Evolutionary conservation across 2,113 vertebrate species (phyloP).

Genomic region (Myotis brandtii): DNA sequence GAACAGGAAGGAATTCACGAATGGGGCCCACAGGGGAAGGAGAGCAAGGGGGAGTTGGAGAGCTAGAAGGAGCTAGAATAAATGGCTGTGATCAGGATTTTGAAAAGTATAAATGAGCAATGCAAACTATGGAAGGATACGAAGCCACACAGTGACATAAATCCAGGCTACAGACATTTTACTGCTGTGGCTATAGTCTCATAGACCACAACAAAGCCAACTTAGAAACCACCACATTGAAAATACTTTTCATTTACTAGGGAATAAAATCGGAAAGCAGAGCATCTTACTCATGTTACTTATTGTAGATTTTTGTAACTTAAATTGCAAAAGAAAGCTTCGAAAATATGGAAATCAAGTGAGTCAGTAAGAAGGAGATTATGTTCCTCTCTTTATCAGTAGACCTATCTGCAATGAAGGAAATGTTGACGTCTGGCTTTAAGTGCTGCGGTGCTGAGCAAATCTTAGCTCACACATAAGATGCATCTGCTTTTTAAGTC

Average conservation of each 20-base stretch:
- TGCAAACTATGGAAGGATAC: not conserved
- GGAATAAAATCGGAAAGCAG: not conserved
- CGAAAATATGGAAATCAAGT: slow-evolving; percentile 42
- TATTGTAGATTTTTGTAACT: not conserved
- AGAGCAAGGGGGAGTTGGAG: not conserved
- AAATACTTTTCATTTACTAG: not conserved
- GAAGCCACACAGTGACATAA: not conserved
- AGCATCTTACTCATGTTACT: not conserved
- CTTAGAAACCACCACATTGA: not conserved
- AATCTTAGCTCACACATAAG: not conserved
- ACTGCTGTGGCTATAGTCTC: not conserved
- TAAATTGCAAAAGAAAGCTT: not conserved
- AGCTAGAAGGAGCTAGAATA: not conserved
- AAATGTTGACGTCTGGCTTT: not conserved
- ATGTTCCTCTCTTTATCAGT: not conserved
- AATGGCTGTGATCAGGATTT: not conserved
- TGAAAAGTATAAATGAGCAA: not conserved
- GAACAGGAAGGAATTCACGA: not conserved
- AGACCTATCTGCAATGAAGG: not conserved
- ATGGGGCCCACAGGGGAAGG: not conserved
- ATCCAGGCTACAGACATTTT: not conserved
- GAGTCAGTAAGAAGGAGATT: not conserved
- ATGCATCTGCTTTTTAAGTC: slow-evolving; percentile 36
- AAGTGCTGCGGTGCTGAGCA: not conserved
- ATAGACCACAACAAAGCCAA: not conserved